A percentile compares a stretch with the other conserved stretches of the same genome.
Evolutionary conservation across 2,113 vertebrate genomes (phyloP).

Genomic region (Pelecanus crispus): DNA sequence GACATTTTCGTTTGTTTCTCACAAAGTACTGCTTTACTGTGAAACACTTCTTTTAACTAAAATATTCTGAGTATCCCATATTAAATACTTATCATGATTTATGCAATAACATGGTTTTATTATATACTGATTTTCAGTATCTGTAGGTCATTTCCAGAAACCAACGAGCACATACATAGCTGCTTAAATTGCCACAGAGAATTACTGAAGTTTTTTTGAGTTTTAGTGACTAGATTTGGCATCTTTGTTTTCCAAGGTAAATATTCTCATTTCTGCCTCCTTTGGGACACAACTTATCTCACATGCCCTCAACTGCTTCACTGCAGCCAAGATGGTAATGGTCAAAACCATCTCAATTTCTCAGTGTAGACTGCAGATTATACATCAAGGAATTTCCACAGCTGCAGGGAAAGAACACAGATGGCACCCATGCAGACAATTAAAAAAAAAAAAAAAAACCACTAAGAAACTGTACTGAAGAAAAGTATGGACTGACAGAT

Average conservation of each 20-base stretch:
- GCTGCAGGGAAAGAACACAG: not conserved
- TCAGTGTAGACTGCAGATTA: not conserved
- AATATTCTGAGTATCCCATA: not conserved
- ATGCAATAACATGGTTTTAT: not conserved
- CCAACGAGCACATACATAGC: not conserved
- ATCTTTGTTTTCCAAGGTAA: not conserved
- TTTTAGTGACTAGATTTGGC: not conserved
- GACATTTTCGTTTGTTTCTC: not conserved
- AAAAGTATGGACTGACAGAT: not conserved
- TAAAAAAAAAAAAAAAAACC: not conserved
- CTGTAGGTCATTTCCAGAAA: not conserved
- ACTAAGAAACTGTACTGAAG: not conserved
- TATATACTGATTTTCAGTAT: not conserved
- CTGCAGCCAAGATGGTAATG: not conserved
- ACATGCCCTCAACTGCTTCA: not conserved
- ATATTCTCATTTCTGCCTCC: not conserved
- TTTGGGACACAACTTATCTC: not conserved
- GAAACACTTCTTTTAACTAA: not conserved
- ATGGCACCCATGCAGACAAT: not conserved
- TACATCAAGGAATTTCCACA: not conserved
- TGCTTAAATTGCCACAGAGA: not conserved
- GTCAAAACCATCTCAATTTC: not conserved
- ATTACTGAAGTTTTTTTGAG: not conserved
- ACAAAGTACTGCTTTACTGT: not conserved
- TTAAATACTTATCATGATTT: not conserved